Conservation (phyloP, 2,888 invertebrate species). For the Harmothoe impar region DNA sequence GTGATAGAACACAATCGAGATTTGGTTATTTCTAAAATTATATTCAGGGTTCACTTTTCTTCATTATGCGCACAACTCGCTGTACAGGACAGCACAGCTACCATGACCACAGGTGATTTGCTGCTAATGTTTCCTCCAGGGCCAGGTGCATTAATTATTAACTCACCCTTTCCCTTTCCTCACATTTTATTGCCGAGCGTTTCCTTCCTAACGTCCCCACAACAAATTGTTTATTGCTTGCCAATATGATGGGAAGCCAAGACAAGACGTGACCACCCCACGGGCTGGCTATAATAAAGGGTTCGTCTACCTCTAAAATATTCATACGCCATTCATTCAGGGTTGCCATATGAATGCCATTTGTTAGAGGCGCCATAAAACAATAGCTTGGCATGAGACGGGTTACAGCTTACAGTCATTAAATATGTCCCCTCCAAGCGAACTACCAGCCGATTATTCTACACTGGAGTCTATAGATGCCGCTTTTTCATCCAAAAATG, state of each 20-base stretch:
- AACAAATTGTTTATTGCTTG: background rate
- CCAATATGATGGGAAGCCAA: slow-evolving; percentile 25
- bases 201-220: slow-evolving; percentile 12
- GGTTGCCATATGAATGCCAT: background rate
- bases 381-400: no score
- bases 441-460: no score
- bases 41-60: no score
- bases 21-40: no score
- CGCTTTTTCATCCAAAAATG: no score
- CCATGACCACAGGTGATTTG: slow-evolving; percentile 27
- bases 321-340: background rate
- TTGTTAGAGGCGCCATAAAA: background rate
- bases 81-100: background rate
- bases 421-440: no score
- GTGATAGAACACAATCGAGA: no score
- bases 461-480: no score
- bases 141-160: slow-evolving; percentile 4
- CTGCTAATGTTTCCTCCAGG: slow-evolving; percentile 20
- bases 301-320: background rate
- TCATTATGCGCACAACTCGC: background rate
- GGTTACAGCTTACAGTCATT: no score
- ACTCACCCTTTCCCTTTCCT: slow-evolving; percentile 33
- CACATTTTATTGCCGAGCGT: slow-evolving; percentile 1
- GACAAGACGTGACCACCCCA: background rate
- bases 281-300: background rate